These are phyloP conservation scores for Parambassis ranga DNA, from an alignment of 2,797 vertebrate genomes.

Conservation along the genomic window DNA sequence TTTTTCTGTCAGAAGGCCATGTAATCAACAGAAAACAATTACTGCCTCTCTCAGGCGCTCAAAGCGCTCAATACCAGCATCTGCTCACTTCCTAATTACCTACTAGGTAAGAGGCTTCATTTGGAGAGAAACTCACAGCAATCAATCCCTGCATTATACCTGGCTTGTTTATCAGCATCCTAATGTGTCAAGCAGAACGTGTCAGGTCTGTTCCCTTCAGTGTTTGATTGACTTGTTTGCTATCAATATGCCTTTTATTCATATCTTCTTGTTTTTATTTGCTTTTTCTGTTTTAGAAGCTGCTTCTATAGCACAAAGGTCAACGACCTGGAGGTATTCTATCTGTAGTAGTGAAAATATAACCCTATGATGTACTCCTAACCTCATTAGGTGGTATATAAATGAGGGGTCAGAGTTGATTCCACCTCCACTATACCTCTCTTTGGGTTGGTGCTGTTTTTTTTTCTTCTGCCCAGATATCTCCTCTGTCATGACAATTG, in stretches of 20 bases:
- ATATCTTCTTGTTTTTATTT: neutral
- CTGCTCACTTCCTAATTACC: slow-evolving; percentile 73
- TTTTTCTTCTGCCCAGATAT: slow-evolving; percentile 4
- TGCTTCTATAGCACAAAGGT: too few species aligned
- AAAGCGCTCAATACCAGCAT: slow-evolving; percentile 61
- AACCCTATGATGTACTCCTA: too few species aligned
- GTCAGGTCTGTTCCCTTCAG: slow-evolving; percentile 20
- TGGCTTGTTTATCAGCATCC: slow-evolving; percentile 61
- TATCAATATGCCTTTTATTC: too few species aligned
- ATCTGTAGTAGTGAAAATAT: too few species aligned
- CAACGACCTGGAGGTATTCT: too few species aligned
- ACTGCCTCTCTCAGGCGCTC: slow-evolving; percentile 48
- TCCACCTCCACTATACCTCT: too few species aligned
- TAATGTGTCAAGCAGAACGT: slow-evolving; percentile 34
- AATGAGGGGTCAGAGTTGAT: too few species aligned
- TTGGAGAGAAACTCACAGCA: slow-evolving; percentile 49
- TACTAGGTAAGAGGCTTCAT: slow-evolving; percentile 61
- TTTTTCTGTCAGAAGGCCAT: slow-evolving; percentile 61
- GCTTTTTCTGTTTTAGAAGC: too few species aligned
- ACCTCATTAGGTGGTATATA: too few species aligned
- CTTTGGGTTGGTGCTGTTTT: slow-evolving; percentile 17
- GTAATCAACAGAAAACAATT: slow-evolving; percentile 73
- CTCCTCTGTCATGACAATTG: slow-evolving; percentile 29
- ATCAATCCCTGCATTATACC: slow-evolving; percentile 62
- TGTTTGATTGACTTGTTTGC: slow-evolving; percentile 37